Evolutionary conservation across 2,888 invertebrate species (phyloP).

Genomic region (Coelopa pilipes): DNA sequence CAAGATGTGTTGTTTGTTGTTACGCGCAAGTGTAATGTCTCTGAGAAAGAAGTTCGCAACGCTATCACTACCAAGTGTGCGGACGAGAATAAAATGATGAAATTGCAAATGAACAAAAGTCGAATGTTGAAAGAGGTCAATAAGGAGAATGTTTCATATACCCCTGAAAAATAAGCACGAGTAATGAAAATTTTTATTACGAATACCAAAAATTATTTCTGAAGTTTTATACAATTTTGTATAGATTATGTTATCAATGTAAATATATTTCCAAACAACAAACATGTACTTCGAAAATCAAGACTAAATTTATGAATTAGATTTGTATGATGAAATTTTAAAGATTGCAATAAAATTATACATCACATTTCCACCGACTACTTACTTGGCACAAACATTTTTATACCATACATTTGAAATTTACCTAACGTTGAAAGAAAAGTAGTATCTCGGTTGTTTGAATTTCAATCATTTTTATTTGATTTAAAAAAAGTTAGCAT

Average conservation of each 20-base stretch:
- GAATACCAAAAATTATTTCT: background rate
- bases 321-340: no score
- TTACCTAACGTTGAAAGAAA: background rate
- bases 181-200: no score
- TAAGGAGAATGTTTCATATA: constrained; percentile 51
- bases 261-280: no score
- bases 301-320: no score
- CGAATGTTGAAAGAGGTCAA: constrained; percentile 41
- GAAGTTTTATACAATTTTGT: background rate
- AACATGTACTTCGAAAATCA: no score
- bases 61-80: constrained; percentile 75
- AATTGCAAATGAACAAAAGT: constrained; percentile 61
- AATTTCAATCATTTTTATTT: no score
- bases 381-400: no score
- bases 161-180: no score
- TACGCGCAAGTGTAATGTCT: constrained; percentile 69
- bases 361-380: no score
- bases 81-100: constrained; percentile 73
- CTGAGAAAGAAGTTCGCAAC: constrained; percentile 71
- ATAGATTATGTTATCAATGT: no score
- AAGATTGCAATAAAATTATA: no score
- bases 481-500: background rate
- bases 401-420: background rate
- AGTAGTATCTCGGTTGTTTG: no score
- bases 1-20: constrained; percentile 72